These are phyloP conservation scores for Bimastos eiseni DNA, from an alignment of 2,888 invertebrate species.

Conservation along the genomic window DNA sequence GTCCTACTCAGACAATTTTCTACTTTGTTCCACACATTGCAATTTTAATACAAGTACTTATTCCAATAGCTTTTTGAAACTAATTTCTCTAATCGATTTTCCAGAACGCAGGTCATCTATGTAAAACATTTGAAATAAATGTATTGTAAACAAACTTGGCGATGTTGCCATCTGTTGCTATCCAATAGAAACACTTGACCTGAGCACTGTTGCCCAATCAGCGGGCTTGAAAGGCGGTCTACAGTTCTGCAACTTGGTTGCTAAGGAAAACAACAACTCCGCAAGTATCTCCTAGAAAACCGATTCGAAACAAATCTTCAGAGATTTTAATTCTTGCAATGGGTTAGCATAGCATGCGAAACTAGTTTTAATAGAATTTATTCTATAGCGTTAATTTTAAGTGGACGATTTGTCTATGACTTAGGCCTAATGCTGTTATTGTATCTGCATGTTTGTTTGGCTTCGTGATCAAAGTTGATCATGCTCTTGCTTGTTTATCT, in stretches of 20 bases:
- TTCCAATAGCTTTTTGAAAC: neutral
- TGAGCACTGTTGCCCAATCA: neutral
- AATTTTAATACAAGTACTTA: neutral
- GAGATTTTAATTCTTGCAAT: too few relatives aligned
- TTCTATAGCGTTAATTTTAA: too few relatives aligned
- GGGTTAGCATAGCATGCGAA: too few relatives aligned
- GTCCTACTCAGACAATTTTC: neutral
- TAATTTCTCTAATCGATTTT: neutral
- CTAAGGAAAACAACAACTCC: neutral
- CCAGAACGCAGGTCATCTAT: neutral
- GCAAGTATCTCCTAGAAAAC: neutral
- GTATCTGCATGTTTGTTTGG: too few relatives aligned
- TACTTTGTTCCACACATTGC: neutral
- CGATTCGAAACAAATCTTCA: neutral
- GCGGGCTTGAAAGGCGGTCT: neutral
- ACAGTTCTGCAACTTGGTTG: neutral
- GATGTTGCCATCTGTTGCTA: neutral
- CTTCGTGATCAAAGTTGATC: too few relatives aligned
- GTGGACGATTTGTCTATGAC: too few relatives aligned
- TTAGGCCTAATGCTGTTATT: too few relatives aligned
- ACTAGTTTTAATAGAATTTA: too few relatives aligned
- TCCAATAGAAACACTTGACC: slow-evolving; percentile 6
- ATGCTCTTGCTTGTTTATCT: too few relatives aligned
- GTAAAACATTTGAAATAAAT: neutral
- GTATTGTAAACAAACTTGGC: neutral